Conservation (phyloP, 2,888 invertebrate genomes). For the Chloromyia formosa region DNA sequence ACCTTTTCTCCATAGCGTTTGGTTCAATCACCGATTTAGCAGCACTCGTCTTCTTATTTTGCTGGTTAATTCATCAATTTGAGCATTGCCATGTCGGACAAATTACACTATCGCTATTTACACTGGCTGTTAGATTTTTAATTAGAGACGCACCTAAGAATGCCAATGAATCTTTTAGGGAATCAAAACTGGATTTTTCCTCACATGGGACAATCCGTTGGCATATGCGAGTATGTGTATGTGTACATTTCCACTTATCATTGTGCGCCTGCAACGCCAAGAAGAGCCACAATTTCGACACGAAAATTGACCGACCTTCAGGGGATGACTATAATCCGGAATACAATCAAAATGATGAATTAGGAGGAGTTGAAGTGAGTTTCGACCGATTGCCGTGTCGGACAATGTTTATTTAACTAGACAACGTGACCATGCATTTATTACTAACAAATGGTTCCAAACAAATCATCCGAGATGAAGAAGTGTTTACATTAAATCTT, state of each 20-base stretch:
- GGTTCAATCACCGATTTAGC: slow-evolving; percentile 43
- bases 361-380: slow-evolving; percentile 17
- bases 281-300: not conserved
- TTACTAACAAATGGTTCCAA: slow-evolving; percentile 28
- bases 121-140: slow-evolving; percentile 37
- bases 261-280: not conserved
- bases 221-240: not conserved
- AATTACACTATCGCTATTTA: slow-evolving; percentile 39
- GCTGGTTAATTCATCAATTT: slow-evolving; percentile 31
- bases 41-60: slow-evolving; percentile 29
- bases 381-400: slow-evolving; percentile 35
- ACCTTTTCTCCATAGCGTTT: slow-evolving; percentile 7
- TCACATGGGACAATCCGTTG: not conserved
- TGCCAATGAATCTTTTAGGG: slow-evolving; percentile 18
- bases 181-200: slow-evolving; percentile 4
- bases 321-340: slow-evolving; percentile 35
- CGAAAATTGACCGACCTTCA: slow-evolving; percentile 30
- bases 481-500: slow-evolving; percentile 24
- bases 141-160: slow-evolving; percentile 38
- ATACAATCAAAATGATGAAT: slow-evolving; percentile 32
- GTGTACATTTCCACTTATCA: slow-evolving; percentile 12
- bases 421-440: slow-evolving; percentile 42
- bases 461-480: slow-evolving; percentile 27
- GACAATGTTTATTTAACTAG: slow-evolving; percentile 39
- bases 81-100: slow-evolving; percentile 30